A percentile compares a stretch with the other conserved stretches of the same genome.
Evolutionary conservation across 1,140 invertebrate species (phyloP).

Genomic region (Laupala kohalensis): DNA sequence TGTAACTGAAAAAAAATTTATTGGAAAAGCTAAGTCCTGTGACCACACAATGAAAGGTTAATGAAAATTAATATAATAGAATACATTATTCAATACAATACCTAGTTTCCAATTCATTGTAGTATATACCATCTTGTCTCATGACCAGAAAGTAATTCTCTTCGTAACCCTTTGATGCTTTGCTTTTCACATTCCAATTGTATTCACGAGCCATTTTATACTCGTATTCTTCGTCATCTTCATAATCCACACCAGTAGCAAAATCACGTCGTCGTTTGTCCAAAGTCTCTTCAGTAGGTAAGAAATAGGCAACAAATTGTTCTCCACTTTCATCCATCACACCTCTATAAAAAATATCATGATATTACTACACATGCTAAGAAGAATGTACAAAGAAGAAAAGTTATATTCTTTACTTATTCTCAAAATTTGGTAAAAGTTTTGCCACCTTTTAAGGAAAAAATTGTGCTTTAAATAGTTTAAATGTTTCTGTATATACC

Average conservation of each 20-base stretch:
- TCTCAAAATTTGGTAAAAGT: too few species aligned
- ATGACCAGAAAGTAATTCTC: constrained; percentile 97
- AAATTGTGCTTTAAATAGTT: too few species aligned
- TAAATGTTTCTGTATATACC: too few species aligned
- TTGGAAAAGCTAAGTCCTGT: too few species aligned
- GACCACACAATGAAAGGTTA: too few species aligned
- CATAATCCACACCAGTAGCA: constrained; percentile 63
- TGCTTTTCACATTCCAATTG: constrained; percentile 98
- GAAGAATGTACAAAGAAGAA: too few species aligned
- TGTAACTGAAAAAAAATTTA: too few species aligned
- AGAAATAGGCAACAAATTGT: constrained; percentile 97
- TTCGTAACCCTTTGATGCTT: constrained; percentile 92
- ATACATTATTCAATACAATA: constrained; percentile 18
- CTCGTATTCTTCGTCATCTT: constrained; percentile 85
- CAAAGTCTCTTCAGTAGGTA: constrained; percentile 86
- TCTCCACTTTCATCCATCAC: constrained; percentile 96
- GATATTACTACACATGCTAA: too few species aligned
- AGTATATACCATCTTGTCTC: constrained; percentile 81
- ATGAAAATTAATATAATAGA: not conserved
- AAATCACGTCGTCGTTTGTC: constrained; percentile 74
- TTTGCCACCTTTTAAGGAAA: too few species aligned
- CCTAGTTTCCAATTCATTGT: constrained; percentile 93
- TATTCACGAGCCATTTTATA: constrained; percentile 92
- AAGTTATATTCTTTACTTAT: too few species aligned
- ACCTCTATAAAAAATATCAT: constrained; percentile 49